These are phyloP conservation scores for Diplodus puntazzo DNA, from an alignment of 2,797 vertebrate genomes.

Conservation along the genomic window DNA sequence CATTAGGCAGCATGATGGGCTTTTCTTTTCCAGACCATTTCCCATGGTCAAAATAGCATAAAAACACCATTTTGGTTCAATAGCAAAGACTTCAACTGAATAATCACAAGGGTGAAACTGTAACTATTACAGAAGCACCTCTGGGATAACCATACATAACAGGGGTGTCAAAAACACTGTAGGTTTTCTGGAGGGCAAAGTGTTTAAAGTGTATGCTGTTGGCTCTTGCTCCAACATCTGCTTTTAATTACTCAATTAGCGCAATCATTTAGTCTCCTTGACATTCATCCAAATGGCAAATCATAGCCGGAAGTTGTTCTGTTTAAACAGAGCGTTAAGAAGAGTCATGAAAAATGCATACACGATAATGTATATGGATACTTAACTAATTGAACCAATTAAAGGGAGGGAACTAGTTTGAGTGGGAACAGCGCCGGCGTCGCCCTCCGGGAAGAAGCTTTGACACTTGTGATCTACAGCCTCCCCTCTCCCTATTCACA, in stretches of 20 bases:
- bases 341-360: slow-evolving; percentile 87
- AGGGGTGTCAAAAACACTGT: slow-evolving; percentile 87
- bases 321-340: slow-evolving; percentile 83
- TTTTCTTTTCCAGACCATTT: slow-evolving; percentile 88
- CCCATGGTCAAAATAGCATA: slow-evolving; percentile 86
- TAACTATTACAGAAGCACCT: slow-evolving; percentile 89
- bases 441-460: slow-evolving; percentile 77
- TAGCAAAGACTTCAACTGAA: slow-evolving; percentile 89
- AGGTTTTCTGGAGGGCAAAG: slow-evolving; percentile 88
- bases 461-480: slow-evolving; percentile 86
- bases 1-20: slow-evolving; percentile 86
- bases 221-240: slow-evolving; percentile 87
- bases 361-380: slow-evolving; percentile 85
- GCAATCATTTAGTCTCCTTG: slow-evolving; percentile 86
- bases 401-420: slow-evolving; percentile 80
- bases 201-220: slow-evolving; percentile 85
- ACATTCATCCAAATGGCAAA: slow-evolving; percentile 87
- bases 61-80: slow-evolving; percentile 87
- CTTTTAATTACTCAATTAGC: slow-evolving; percentile 91
- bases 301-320: slow-evolving; percentile 86
- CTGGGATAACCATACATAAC: slow-evolving; percentile 88
- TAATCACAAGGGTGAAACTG: slow-evolving; percentile 91
- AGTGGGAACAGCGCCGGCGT: slow-evolving; percentile 69
- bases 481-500: slow-evolving; percentile 77
- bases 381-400: slow-evolving; percentile 88